These are phyloP conservation scores for Bombus waltoni DNA, from an alignment of 1,140 invertebrate genomes.

Conservation along the genomic window DNA sequence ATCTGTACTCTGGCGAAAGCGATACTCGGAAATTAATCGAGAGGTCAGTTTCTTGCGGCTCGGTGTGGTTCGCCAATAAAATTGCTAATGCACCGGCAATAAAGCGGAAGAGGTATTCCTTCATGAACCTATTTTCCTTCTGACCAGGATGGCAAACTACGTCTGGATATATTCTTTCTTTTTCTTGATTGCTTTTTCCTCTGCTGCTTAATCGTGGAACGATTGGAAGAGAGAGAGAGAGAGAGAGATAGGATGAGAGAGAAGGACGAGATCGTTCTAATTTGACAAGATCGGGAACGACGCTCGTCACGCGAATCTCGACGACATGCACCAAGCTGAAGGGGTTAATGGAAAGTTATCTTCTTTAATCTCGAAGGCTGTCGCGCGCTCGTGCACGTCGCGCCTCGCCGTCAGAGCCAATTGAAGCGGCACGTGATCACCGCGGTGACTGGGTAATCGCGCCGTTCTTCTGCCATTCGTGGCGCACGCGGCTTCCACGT, in stretches of 20 bases:
- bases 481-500: neutral
- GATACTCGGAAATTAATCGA: conserved; percentile 45
- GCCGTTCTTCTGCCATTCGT: neutral
- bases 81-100: conserved; percentile 29
- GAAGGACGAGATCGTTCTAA: conserved; percentile 16
- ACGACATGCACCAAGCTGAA: conserved; percentile 18
- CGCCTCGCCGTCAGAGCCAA: conserved; percentile 28
- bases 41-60: neutral
- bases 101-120: neutral
- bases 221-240: neutral
- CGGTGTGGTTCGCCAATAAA: conserved; percentile 20
- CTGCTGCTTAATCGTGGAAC: neutral
- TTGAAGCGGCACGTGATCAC: conserved; percentile 49
- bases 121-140: too few species aligned
- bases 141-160: neutral
- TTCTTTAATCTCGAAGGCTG: conserved; percentile 55
- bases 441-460: conserved; percentile 25
- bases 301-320: conserved; percentile 40
- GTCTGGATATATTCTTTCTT: neutral
- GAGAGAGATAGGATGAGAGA: neutral
- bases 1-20: conserved; percentile 40
- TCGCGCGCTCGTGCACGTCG: conserved; percentile 43
- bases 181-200: neutral
- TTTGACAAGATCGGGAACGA: conserved; percentile 51
- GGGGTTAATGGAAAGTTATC: conserved; percentile 56